These are phyloP conservation scores for Plutomurus gul DNA, from an alignment of 1,140 invertebrate genomes.

Conservation along the genomic window DNA sequence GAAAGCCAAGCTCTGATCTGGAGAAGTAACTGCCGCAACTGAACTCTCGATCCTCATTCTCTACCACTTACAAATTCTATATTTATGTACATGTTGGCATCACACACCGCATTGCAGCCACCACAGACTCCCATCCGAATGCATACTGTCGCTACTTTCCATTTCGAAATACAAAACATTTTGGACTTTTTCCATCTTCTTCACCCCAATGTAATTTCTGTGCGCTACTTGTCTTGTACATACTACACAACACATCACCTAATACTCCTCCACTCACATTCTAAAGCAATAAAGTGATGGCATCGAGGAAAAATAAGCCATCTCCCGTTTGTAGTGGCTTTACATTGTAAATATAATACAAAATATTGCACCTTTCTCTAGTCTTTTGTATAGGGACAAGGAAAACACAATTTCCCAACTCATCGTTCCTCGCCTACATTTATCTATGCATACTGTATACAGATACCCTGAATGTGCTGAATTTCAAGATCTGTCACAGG, in stretches of 20 bases:
- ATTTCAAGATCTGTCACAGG: too few species aligned
- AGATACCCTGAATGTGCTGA: too few species aligned
- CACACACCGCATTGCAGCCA: not conserved
- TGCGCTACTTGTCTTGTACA: not conserved
- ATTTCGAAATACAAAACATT: not conserved
- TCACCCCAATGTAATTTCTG: not conserved
- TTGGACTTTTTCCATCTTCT: slow-evolving; percentile 4
- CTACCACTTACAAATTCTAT: not conserved
- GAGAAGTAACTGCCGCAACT: not conserved
- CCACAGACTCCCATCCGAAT: not conserved
- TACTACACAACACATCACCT: not conserved
- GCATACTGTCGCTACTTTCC: not conserved
- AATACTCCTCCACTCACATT: too few species aligned
- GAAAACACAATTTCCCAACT: too few species aligned
- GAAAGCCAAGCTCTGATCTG: not conserved
- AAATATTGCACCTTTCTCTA: too few species aligned
- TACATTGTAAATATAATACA: too few species aligned
- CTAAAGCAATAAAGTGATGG: too few species aligned
- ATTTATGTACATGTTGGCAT: not conserved
- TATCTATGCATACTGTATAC: too few species aligned
- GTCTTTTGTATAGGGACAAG: too few species aligned
- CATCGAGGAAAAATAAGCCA: too few species aligned
- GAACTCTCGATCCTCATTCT: not conserved
- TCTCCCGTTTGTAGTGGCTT: too few species aligned
- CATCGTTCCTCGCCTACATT: too few species aligned